Evolutionary conservation across 1,140 invertebrate species (phyloP), one percentile per base, ranked within the genome.

Genomic region (Sarcophaga bullata): DNA sequence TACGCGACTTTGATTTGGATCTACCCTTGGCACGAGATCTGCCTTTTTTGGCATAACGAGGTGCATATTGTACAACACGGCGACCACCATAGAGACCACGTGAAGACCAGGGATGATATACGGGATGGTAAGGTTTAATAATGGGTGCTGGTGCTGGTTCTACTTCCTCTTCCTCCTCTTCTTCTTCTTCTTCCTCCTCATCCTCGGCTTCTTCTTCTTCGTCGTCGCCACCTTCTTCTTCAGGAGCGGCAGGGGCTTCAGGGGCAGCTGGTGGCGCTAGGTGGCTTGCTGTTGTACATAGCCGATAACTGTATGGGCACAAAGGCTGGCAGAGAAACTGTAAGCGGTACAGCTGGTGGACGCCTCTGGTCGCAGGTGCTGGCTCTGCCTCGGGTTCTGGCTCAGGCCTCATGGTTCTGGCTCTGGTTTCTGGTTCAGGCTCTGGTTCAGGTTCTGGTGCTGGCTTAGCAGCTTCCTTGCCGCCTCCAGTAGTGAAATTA

Each of bases 261-360:
- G 37, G 15, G 6, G 54, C 85, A 52, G 84, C 84, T 0, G 86
- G 86, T 62, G 82, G 19, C n/a, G 84, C 84, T 72, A n/a, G 86
- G 87, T 5, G 80, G 83, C 0, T 87, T 88, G 47, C 86, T 85
- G 8, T 85, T 86, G 78, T 87, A 89, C 88, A 89, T 89, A 46
- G 88, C 88, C 3, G 88, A 87, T n/a, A 89, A 75, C 81, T 89
- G 88, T 9, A 89, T 89, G 82, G 88, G 88, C 73, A 89, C 88
- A 78, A 89, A 85, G n/a, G 88, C 88, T 48, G 88, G 88, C 83
- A 89, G 73, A 6, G 88, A 89, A 6, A 89, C 87, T 11, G 87
- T 89, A 5, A 89, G 76, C 5, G 88, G 88, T 0, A 88, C 87
- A n/a, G 86, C 86, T 3, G 88, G 83, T 17, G 86, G 85, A 11